Evolutionary conservation across 2,888 invertebrate genomes (phyloP).

Genomic region (Siphlonurus alternatus): DNA sequence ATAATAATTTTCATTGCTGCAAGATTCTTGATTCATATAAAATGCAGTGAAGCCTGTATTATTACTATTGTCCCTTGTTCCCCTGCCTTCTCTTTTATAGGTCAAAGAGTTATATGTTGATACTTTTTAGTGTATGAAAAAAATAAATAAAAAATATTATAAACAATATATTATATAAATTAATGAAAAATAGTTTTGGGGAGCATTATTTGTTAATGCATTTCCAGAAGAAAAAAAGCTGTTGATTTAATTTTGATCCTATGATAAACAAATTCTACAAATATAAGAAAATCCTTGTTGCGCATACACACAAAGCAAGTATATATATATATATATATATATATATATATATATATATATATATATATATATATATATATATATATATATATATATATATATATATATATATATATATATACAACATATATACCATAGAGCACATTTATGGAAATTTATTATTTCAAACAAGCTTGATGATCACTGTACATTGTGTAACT

Average conservation of each 20-base stretch:
- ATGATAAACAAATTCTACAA: too few species aligned
- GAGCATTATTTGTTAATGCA: not conserved
- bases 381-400: too few species aligned
- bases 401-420: too few species aligned
- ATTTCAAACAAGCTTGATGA: conserved; percentile 14
- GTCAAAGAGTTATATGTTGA: conserved; percentile 5
- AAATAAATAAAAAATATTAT: not conserved
- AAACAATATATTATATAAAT: too few species aligned
- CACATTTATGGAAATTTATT: conserved; percentile 4
- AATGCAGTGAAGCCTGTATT: conserved; percentile 1
- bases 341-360: too few species aligned
- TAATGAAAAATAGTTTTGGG: not conserved
- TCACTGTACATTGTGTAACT: conserved; percentile 18
- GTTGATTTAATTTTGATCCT: not conserved
- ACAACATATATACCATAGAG: not conserved
- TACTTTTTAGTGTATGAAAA: conserved; percentile 6
- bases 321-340: not conserved
- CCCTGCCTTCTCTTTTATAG: conserved; percentile 5
- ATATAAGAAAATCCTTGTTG: too few species aligned
- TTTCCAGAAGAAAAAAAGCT: not conserved
- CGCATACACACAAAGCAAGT: not conserved
- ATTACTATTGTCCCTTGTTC: not conserved
- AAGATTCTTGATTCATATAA: not conserved
- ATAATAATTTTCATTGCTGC: not conserved
- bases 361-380: too few species aligned